Evolutionary conservation across 1,140 invertebrate species (phyloP), one percentile per base, ranked within the genome.

Genomic region (Sesamia nonagrioides): DNA sequence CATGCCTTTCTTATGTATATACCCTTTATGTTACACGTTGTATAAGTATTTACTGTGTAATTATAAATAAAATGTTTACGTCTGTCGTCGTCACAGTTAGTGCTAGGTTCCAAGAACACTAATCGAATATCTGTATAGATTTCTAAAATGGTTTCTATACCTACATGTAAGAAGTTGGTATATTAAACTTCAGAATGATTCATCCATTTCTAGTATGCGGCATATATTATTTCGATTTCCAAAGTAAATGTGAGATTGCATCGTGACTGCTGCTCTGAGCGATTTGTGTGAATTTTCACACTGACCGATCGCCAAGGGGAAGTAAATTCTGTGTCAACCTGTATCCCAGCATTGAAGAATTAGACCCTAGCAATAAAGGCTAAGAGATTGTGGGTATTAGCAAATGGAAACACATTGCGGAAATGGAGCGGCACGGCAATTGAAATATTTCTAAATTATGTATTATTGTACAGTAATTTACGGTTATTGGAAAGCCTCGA

Each of bases 201-300:
- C 68, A 27, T 71, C 52, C 27, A 71, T 37, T 35, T 68, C 63
- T 68, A 42, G 63, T 48, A 68, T 68, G 63, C 63, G 27, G n/a
- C n/a, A 33, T 52, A 50, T n/a, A 45, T 58, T 74, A 74, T 74
- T 60, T 74, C 72, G 54, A 58, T 74, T 74, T 74, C 72, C 7
- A 63, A 61, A 61, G 61, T 72, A 77, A 80, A 77, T 40, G 56
- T 54, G 21, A 80, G 74, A 77, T 80, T 61, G 66, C 66, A 63
- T 80, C 79, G 79, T 80, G 79, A 80, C 79, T 71, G 33, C 40
- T n/a, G 33, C 21, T 73, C 17, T 68, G 63, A 48, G 42, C 63
- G 63, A 68, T 68, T 56, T 58, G 71, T 50, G 52, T 60, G 71
- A 60, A 37, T 63, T 80, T 80, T 75, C 78, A 71, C 61, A 60